Conservation (phyloP, 1,140 invertebrate species). For the Probaryconus sp. region DNA sequence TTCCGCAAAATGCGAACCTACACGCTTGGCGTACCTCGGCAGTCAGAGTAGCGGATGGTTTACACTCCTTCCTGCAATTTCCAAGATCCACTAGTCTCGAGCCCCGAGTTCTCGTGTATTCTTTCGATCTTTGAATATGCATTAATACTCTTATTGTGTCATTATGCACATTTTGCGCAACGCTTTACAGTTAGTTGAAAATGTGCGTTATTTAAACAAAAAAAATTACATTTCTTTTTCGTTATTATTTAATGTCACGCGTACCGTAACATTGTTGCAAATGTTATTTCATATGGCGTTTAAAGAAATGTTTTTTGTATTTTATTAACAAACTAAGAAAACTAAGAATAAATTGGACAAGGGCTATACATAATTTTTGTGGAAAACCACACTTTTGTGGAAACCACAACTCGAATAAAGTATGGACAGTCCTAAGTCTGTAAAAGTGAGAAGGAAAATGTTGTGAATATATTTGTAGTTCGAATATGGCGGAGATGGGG, state of each 20-base stretch:
- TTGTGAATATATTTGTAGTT: no score
- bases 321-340: no score
- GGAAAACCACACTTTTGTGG: no score
- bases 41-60: slow-evolving; percentile 31
- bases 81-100: slow-evolving; percentile 26
- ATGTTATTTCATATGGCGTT: no score
- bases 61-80: slow-evolving; percentile 55
- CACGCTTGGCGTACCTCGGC: slow-evolving; percentile 30
- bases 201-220: slow-evolving; percentile 6
- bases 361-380: no score
- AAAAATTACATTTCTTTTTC: slow-evolving; percentile 10
- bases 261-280: no score
- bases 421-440: no score
- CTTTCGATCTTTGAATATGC: slow-evolving; percentile 12
- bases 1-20: slow-evolving; percentile 38
- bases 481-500: no score
- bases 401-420: no score
- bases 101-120: slow-evolving; percentile 2
- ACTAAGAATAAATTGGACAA: no score
- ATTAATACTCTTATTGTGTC: slow-evolving; percentile 48
- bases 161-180: slow-evolving; percentile 34
- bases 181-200: slow-evolving; percentile 31
- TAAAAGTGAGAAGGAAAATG: no score
- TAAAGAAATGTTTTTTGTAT: no score
- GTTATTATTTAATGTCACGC: slow-evolving; percentile 1